These are phyloP conservation scores for Melieria omissa DNA, from an alignment of 2,888 invertebrate genomes.

Conservation along the genomic window DNA sequence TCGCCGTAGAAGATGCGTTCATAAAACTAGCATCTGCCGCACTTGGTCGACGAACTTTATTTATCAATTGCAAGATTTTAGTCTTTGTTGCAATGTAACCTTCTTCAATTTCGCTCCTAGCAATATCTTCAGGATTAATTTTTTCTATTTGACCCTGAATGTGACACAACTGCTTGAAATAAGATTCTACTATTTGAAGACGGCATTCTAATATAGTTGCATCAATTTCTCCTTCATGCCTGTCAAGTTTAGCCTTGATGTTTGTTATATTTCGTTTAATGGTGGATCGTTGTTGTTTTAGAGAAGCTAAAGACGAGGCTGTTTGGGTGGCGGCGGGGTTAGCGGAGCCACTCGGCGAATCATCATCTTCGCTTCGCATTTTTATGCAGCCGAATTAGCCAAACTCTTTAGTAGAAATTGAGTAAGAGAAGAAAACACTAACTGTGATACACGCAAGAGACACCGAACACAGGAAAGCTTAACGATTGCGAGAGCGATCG, in stretches of 20 bases:
- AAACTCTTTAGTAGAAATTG: no score
- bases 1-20: not conserved
- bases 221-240: conserved; percentile 11
- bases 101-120: conserved; percentile 29
- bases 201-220: conserved; percentile 36
- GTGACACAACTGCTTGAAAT: conserved; percentile 35
- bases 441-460: no score
- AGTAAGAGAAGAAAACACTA: no score
- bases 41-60: not conserved
- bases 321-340: no score
- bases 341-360: no score
- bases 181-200: conserved; percentile 33
- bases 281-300: conserved; percentile 30
- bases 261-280: conserved; percentile 31
- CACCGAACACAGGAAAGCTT: no score
- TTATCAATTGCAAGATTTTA: conserved; percentile 5
- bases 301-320: conserved; percentile 1
- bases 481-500: no score
- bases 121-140: conserved; percentile 9
- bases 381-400: no score
- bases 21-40: conserved; percentile 5
- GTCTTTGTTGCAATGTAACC: conserved; percentile 27
- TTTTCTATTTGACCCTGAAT: conserved; percentile 36
- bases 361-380: no score
- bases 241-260: conserved; percentile 33